phyloP scores from a whole-genome alignment of 2,888 invertebrate species.

The Willowsia nigromaculata region DNA sequence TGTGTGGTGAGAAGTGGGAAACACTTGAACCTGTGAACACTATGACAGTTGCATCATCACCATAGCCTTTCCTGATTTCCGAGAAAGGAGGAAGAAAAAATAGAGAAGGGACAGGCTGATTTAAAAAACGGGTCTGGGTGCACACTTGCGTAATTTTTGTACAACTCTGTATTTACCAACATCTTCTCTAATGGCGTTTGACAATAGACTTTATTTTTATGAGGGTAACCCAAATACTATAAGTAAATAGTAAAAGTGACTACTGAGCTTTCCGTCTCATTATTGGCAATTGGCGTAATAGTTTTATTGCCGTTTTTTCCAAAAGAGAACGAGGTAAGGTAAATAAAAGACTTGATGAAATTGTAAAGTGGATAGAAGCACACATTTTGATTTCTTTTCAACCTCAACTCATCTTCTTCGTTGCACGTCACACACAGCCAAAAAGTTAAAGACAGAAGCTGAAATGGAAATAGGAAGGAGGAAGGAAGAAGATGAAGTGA shows the following conservation, averaged over 20 bases:
- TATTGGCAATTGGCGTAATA: not conserved
- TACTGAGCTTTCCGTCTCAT: no score
- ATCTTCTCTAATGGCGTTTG: slow-evolving; percentile 20
- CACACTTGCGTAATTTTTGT: not conserved
- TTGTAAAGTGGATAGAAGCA: not conserved
- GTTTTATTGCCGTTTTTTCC: slow-evolving; percentile 5
- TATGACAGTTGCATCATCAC: not conserved
- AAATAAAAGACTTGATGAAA: slow-evolving; percentile 16
- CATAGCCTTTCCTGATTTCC: not conserved
- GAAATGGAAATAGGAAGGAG: not conserved
- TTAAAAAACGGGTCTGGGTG: not conserved
- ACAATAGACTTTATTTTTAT: slow-evolving; percentile 39
- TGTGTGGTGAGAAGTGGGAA: no score
- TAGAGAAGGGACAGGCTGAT: not conserved
- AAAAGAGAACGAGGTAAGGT: slow-evolving; percentile 58
- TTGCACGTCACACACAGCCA: not conserved
- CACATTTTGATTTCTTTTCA: not conserved
- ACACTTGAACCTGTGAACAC: not conserved
- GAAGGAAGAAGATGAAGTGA: not conserved
- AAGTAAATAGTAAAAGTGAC: no score
- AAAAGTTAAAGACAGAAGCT: not conserved
- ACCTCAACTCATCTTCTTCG: not conserved
- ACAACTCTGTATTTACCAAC: no score
- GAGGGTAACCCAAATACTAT: slow-evolving; percentile 15
- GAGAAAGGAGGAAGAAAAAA: not conserved